Conservation (phyloP, 2,888 invertebrate species). For the Cataglyphis cursor region DNA sequence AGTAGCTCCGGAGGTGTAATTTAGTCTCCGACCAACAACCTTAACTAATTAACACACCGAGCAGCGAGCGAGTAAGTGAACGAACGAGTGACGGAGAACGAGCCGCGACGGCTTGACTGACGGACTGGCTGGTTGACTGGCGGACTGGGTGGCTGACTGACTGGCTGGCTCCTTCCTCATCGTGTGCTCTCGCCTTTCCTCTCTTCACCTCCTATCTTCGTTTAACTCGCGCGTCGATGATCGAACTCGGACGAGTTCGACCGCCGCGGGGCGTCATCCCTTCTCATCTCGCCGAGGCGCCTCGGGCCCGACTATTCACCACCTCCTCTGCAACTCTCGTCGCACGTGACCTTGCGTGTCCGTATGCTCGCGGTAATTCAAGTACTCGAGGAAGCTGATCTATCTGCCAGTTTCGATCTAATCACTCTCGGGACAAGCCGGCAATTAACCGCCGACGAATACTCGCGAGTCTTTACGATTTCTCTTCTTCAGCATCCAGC, state of each 20-base stretch:
- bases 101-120: conserved; percentile 78
- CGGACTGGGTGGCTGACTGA: conserved; percentile 77
- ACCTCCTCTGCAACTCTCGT: conserved; percentile 70
- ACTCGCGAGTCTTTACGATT: conserved; percentile 29
- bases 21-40: conserved; percentile 87
- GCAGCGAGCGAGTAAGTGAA: conserved; percentile 83
- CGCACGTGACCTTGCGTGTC: conserved; percentile 65
- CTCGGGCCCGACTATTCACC: conserved; percentile 69
- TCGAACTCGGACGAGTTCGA: conserved; percentile 70
- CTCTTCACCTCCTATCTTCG: not conserved
- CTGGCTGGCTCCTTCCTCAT: conserved; percentile 72
- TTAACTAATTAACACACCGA: conserved; percentile 87
- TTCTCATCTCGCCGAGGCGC: conserved; percentile 66
- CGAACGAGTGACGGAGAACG: conserved; percentile 82
- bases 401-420: conserved; percentile 57
- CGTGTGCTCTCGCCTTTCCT: conserved; percentile 17
- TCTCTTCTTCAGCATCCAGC: not conserved
- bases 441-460: conserved; percentile 9
- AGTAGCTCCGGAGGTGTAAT: conserved; percentile 87
- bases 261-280: conserved; percentile 64
- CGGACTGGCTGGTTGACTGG: conserved; percentile 78
- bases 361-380: not conserved
- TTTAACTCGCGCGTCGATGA: conserved; percentile 60
- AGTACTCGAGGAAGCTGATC: conserved; percentile 63
- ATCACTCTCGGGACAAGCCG: conserved; percentile 33